Base-by-base conservation (phyloP, 2,113 vertebrate genomes). In the Machaerirhynchus nigripectus region DNA sequence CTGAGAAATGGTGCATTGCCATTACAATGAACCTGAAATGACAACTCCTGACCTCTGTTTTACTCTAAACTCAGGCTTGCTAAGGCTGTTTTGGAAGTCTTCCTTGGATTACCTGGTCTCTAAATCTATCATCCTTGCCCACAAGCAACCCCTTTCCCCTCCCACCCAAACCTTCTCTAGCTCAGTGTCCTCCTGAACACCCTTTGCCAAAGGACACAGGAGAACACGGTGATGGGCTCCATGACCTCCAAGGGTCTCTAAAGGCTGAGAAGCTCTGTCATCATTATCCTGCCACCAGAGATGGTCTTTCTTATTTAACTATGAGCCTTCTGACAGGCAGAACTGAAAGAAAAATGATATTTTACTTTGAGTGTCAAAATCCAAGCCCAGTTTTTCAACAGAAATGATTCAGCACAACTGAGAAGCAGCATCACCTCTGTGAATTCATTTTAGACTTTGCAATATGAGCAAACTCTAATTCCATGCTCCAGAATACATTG, bases 1-100 rank as follows among this genome's bases (percentile, higher is more conserved):
- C 0, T 26, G 30, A 83, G 44, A 68, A 39, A 26, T 2, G 10
- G 46, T 11, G 16, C 37, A 20, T 1, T 2, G 1, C 15, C 39
- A 33, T 24, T 11, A 37, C 11, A 84, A 59, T 14, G 33, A n/a
- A 76, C 11, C 13, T 19, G 8, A 31, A 87, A 84, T 18, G 8
- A 39, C 1, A 6, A 19, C 47, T 94, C 47, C 76, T 39, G 23
- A 65, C 27, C 22, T 44, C 18, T 49, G 56, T 13, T 18, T 42
- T 55, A 61, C 6, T 33, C 17, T 55, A 37, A 89, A 8, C 10
- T 87, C 47, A 44, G 31, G 5, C 56, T 57, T 75, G 17, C 67
- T 52, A 26, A 28, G 20, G 24, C 44, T 76, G 17, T 15, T 35
- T 50, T 69, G 13, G 22, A 85, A 79, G 56, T 28, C 16, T 56